These are phyloP conservation scores for Basileuterus tristriatus DNA, from an alignment of 2,797 vertebrate species.

Conservation along the genomic window DNA sequence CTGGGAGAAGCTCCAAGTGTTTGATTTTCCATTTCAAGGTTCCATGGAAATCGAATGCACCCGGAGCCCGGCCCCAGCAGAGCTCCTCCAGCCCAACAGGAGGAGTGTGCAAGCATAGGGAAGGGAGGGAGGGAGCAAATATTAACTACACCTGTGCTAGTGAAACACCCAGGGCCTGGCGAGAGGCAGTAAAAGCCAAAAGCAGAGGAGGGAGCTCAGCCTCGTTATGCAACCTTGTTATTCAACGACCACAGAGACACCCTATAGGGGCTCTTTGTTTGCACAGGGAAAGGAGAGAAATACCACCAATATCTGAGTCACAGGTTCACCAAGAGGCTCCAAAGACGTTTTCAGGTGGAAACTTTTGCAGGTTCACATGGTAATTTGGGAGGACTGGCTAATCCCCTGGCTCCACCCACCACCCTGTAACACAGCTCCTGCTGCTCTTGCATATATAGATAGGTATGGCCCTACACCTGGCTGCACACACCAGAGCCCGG, in stretches of 20 bases:
- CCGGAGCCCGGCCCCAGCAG: background rate
- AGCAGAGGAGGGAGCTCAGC: slow-evolving; percentile 1
- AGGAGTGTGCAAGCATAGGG: background rate
- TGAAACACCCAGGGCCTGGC: background rate
- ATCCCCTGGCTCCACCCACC: slow-evolving; percentile 44
- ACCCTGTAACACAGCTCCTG: slow-evolving; percentile 35
- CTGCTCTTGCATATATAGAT: slow-evolving; percentile 65
- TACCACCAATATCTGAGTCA: slow-evolving; percentile 41
- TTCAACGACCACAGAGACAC: slow-evolving; percentile 59
- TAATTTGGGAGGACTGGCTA: slow-evolving; percentile 55
- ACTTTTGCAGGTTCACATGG: slow-evolving; percentile 58
- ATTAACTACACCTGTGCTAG: background rate
- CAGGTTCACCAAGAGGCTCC: slow-evolving; percentile 41
- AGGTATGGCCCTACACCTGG: slow-evolving; percentile 44
- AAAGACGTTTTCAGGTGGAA: slow-evolving; percentile 51
- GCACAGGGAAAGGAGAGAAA: slow-evolving; percentile 36
- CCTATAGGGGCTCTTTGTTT: slow-evolving; percentile 58
- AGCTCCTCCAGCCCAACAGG: background rate
- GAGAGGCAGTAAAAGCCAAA: background rate
- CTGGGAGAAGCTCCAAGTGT: background rate
- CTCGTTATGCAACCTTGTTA: slow-evolving; percentile 56
- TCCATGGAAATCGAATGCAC: accelerated
- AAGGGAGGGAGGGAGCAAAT: background rate
- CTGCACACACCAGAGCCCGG: background rate
- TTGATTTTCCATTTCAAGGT: background rate